Conservation (phyloP, 1,140 invertebrate species). For the Homarus americanus region DNA sequence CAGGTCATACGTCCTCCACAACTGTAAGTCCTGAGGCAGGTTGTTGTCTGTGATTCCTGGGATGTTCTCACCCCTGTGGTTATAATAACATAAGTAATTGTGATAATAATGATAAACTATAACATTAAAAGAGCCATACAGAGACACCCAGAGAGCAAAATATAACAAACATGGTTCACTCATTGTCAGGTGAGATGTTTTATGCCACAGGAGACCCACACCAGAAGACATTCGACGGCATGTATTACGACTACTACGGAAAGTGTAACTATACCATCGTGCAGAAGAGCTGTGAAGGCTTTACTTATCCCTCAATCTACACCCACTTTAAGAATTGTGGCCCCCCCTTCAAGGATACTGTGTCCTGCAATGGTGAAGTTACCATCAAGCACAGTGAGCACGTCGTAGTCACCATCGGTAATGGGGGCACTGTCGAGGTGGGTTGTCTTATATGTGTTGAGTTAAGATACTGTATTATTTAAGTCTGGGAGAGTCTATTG, state of each 20-base stretch:
- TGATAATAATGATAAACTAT: too few species aligned
- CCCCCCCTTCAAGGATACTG: background rate
- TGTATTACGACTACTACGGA: background rate
- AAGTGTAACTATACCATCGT: constrained; percentile 22
- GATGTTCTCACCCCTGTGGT: too few species aligned
- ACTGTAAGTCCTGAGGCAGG: background rate
- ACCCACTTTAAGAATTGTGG: background rate
- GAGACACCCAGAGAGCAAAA: too few species aligned
- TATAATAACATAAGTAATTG: too few species aligned
- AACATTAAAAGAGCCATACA: too few species aligned
- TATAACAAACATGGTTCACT: too few species aligned
- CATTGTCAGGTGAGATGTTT: background rate
- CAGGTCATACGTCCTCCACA: background rate
- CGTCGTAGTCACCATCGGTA: background rate
- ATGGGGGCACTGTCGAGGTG: background rate
- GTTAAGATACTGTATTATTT: too few species aligned
- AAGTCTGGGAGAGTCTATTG: too few species aligned
- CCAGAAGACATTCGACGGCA: background rate
- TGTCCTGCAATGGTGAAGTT: constrained; percentile 3
- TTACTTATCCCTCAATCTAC: background rate
- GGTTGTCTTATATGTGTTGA: too few species aligned
- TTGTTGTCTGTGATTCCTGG: too few species aligned
- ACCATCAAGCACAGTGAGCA: background rate
- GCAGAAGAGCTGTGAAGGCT: background rate
- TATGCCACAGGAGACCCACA: background rate